Base-by-base conservation (phyloP, 2,113 vertebrate species). In the Cheilinus undulatus region DNA sequence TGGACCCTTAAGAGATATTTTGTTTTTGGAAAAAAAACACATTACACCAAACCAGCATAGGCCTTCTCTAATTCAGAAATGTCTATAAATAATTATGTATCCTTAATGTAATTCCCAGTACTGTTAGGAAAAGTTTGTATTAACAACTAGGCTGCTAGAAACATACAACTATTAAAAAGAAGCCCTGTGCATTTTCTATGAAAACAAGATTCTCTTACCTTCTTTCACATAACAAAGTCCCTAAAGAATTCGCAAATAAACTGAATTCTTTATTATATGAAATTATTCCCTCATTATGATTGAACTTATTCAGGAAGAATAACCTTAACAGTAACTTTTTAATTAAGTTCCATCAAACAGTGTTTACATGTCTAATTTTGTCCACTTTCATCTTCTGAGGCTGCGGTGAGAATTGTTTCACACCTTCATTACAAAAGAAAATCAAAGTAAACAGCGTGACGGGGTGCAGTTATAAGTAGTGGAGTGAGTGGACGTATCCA, bases 211-310 rank as follows among this genome's bases (percentile, higher is more conserved):
- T 78, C 61, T 38, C 67, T 81, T 82, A 88, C 81, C 73, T 88
- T 83, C 81, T 40, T 50, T 80, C 73, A 52, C 72, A 58, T 75
- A 81, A 87, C 71, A 82, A 75, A 62, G 48, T 76, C 90, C 79
- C 77, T 13, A 12, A 8, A 74, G 88, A 70, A 30, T 83, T 74
- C 23, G 65, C 80, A 84, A 74, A 87, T 68, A 88, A 84, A 77
- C 75, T 45, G 2, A 63, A 78, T 83, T 86, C 68, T 78, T 70
- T 82, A 60, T 85, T 51, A 67, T 85, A 53, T 61, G 61, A 80
- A 89, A 82, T 82, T 78, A 86, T 87, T 89, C 82, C 48, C 76
- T 88, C 84, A 90, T 91, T 91, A 87, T 80, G 81, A 87, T 80
- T 91, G 85, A 91, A 90, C 76, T 86, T 91, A 91, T 91, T 84